Base-by-base conservation (phyloP, 2,797 vertebrate genomes). In the Gobio occitaniae region DNA sequence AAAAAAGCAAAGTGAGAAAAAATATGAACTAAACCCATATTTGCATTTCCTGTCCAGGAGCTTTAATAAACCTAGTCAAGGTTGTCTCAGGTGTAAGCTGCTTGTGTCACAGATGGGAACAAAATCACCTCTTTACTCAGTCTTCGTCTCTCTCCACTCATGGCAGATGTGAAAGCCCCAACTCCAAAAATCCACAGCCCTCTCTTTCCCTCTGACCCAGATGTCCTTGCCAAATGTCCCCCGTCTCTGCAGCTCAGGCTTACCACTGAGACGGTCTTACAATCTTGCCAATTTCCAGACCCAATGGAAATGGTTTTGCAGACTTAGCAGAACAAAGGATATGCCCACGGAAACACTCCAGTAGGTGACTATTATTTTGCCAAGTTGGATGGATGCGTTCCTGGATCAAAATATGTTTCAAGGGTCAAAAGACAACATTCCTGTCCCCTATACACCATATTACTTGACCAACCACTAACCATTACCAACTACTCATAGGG, bases 201-300 rank as follows among this genome's bases (percentile, higher is more conserved):
- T 19, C 38, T 74, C 68, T 68, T 56, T 19, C 85, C 77, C 79
- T 86, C 84, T 84, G 66, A 66, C 87, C 88, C 29, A 87, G 71
- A 90, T 87, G 71, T 25, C 84, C 90, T 91, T 69, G 90, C 93
- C 90, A 90, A 86, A 89, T 91, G 88, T 90, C 91, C 84, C 72
- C 80, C 72, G 88, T 87, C 88, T 85, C 90, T 44, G 50, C 48
- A 63, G 61, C 61, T 63, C 61, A 63, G 61, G 6, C 25, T 29
- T 63, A 32, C 61, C 61, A 71, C 54, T 16, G 69, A 80, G 75
- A 63, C 48, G 4, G 29, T 4, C 48, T 71, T 38, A 61, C 66
- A 32, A 66, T 75, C 54, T 48, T 78, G 78, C 72, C 86, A 82
- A 56, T 79, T 84, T 56, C 54, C 38, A 52, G 65, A 54, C 17